Conservation (phyloP, 2,797 vertebrate genomes). For the Danio jaintianensis region DNA sequence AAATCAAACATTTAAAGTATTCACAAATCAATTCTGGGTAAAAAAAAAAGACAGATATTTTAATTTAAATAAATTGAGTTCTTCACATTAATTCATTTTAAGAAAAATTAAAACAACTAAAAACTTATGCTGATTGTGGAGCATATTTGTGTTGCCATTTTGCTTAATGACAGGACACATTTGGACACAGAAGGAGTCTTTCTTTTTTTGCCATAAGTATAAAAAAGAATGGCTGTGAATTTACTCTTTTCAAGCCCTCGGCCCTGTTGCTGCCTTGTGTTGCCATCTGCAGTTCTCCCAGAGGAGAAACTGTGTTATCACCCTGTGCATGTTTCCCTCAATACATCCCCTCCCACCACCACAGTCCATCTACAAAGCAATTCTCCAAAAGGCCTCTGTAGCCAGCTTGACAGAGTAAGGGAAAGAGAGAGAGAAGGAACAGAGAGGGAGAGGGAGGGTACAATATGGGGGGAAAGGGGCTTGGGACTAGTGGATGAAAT, state of each 20-base stretch:
- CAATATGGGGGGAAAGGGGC: constrained; percentile 56
- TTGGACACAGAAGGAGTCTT: constrained; percentile 12
- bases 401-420: constrained; percentile 67
- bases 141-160: constrained; percentile 16
- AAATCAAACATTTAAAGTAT: not conserved
- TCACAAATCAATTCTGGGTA: not conserved
- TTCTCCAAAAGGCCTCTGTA: constrained; percentile 74
- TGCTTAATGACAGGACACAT: not conserved
- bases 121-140: not conserved
- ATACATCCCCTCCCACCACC: constrained; percentile 68
- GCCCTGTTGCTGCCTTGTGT: constrained; percentile 66
- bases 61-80: no score
- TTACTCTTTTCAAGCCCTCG: constrained; percentile 65
- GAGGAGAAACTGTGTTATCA: constrained; percentile 83
- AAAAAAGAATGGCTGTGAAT: constrained; percentile 50
- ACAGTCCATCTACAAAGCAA: constrained; percentile 68
- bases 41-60: no score
- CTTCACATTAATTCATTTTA: not conserved
- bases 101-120: not conserved
- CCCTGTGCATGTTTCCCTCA: constrained; percentile 76
- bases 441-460: constrained; percentile 62
- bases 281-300: constrained; percentile 81
- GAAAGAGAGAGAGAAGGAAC: constrained; percentile 39
- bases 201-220: constrained; percentile 51
- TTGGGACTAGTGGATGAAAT: constrained; percentile 72